phyloP scores from a whole-genome alignment of 2,113 vertebrate species.

The Camelus bactrianus region DNA sequence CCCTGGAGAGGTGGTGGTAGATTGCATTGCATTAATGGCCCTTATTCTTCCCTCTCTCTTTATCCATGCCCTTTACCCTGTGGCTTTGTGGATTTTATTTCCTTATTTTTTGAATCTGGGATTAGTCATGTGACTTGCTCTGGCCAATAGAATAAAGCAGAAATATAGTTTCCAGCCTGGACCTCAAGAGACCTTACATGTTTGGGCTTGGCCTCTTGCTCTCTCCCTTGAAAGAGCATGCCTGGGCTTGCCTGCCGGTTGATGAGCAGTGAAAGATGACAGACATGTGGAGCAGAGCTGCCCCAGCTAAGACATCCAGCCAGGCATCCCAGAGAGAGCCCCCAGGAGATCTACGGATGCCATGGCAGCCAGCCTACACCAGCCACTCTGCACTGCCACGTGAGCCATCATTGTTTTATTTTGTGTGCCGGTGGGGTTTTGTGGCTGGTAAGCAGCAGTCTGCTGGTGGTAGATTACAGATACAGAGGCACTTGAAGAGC shows the following conservation, averaged over 20 bases:
- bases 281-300: neutral
- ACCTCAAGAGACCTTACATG: neutral
- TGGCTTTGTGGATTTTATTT: neutral
- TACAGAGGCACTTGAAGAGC: neutral
- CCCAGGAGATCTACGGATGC: neutral
- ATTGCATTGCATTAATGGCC: neutral
- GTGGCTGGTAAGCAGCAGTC: neutral
- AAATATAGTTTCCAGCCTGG: neutral
- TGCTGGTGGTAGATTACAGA: neutral
- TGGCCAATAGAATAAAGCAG: neutral
- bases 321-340: neutral
- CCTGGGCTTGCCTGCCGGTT: neutral
- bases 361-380: fast-evolving
- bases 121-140: neutral
- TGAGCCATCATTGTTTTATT: neutral
- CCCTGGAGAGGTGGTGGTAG: neutral
- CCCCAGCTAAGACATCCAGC: neutral
- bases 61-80: neutral
- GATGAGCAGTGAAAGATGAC: neutral
- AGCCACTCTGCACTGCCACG: fast-evolving
- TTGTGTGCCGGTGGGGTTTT: neutral
- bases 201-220: neutral
- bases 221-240: neutral
- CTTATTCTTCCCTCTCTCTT: neutral
- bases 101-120: neutral